Conservation (phyloP, 2,797 vertebrate genomes). For the Rhincodon typus region DNA sequence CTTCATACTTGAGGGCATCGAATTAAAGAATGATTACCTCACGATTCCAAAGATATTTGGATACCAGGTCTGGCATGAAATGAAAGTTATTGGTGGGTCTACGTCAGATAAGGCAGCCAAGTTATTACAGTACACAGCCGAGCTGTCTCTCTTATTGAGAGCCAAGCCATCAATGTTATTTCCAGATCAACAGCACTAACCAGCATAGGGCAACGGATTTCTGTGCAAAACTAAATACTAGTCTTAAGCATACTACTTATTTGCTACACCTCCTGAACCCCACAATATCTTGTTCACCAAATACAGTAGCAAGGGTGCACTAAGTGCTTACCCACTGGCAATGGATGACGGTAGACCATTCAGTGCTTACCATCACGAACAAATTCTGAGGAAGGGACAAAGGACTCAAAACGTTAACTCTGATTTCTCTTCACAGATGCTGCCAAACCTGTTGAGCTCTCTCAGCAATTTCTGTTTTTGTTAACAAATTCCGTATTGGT, state of each 20-base stretch:
- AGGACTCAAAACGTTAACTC: too few relatives aligned
- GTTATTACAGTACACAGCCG: background rate
- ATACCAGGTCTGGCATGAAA: background rate
- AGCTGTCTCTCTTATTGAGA: background rate
- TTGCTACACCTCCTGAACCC: background rate
- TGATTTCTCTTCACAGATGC: too few relatives aligned
- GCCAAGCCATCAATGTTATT: background rate
- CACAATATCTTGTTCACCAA: background rate
- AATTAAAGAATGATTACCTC: background rate
- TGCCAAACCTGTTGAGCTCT: too few relatives aligned
- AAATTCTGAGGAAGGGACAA: background rate
- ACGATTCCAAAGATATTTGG: background rate
- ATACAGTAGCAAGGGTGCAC: background rate
- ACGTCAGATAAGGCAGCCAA: background rate
- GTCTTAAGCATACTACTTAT: background rate
- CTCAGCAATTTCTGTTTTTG: too few relatives aligned
- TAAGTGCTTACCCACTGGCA: background rate
- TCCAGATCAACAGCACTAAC: background rate
- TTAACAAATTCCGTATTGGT: background rate
- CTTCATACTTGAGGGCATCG: background rate
- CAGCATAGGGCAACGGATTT: background rate
- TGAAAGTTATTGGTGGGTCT: too few relatives aligned
- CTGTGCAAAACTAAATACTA: background rate
- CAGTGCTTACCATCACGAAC: background rate
- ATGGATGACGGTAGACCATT: background rate